Conservation (phyloP, 2,888 invertebrate species). For the Andricus quercusramuli region DNA sequence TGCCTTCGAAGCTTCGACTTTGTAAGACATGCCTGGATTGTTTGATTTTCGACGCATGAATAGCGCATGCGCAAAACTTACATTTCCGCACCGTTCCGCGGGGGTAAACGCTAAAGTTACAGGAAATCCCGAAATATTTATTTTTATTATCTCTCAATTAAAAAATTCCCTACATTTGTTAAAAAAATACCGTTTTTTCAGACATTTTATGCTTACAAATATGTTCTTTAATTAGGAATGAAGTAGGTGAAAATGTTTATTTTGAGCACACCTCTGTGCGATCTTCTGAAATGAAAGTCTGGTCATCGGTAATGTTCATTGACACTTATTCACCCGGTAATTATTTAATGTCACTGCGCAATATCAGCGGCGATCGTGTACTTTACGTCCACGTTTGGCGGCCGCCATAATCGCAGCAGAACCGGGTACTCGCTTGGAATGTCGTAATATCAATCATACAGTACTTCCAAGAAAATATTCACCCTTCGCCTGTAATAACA, state of each 20-base stretch:
- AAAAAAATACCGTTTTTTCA: no score
- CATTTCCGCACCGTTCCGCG: no score
- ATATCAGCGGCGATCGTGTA: slow-evolving; percentile 19
- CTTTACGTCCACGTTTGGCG: slow-evolving; percentile 18
- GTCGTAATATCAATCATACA: slow-evolving; percentile 42
- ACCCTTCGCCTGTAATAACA: slow-evolving; percentile 20
- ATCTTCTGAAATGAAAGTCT: not conserved
- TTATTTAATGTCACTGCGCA: slow-evolving; percentile 36
- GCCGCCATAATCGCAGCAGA: slow-evolving; percentile 23
- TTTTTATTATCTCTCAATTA: no score
- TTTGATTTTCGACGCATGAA: no score
- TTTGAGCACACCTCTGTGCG: not conserved
- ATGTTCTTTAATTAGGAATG: not conserved
- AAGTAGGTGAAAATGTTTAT: slow-evolving; percentile 1
- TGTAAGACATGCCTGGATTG: no score
- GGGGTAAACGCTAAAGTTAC: no score
- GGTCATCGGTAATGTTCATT: slow-evolving; percentile 27
- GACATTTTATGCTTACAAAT: not conserved
- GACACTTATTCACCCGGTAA: slow-evolving; percentile 19
- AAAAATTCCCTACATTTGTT: no score
- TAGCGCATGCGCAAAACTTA: no score
- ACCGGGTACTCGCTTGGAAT: slow-evolving; percentile 39
- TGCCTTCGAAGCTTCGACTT: not conserved
- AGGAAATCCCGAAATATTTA: no score
- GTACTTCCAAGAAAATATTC: slow-evolving; percentile 30